Base-by-base conservation (phyloP, 2,888 invertebrate species). In the Brachypalpus laphriformis region DNA sequence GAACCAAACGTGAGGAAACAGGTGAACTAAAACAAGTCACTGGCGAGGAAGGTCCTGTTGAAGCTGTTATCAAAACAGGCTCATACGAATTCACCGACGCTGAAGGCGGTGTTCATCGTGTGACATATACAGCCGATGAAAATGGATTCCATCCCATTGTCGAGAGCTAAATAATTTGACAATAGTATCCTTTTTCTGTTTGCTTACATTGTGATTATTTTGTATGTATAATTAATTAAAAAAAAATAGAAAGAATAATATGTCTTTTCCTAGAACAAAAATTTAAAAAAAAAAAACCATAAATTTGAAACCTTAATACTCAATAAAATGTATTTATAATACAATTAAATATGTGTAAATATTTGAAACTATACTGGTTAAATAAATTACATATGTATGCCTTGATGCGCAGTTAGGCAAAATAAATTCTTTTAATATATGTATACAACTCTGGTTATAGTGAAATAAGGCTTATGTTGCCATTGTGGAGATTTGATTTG, bases 41-140 rank as follows among this genome's bases (percentile, higher is more conserved):
- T 8, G 87, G 87, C 3, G 88, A 88, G 54, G 88, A 88, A 25
- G 89, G 89, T 42, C 85, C 82, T 8, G 88, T 88, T 1, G 88
- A 88, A 45, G 87, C 87, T n/a, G 88, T 89, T 22, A 78, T 89
- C 34, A 88, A 88, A 57, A 81, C 86, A n/a, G 89, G 89, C 25
- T 87, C 88, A n/a, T 89, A 88, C 47, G 87, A 88, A 66, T 89
- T 88, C 49, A 87, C 87, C 34, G 89, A 87, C 71, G 87, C 87
- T 8, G 87, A 88, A 37, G 89, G 89, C 7, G 80, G 78, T 72
- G 81, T 87, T 7, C 89, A 89, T 71, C 87, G 87, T 87, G 89
- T 89, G 8, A 89, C 87, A 45, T 89, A 89, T 40, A 89, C 89
- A 49, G 89, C 89, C 51, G 89, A 89, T 77, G 89, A 89, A 65